These are phyloP conservation scores for Drosophila gunungcola DNA, from an alignment of 1,140 invertebrate species.

Conservation along the genomic window DNA sequence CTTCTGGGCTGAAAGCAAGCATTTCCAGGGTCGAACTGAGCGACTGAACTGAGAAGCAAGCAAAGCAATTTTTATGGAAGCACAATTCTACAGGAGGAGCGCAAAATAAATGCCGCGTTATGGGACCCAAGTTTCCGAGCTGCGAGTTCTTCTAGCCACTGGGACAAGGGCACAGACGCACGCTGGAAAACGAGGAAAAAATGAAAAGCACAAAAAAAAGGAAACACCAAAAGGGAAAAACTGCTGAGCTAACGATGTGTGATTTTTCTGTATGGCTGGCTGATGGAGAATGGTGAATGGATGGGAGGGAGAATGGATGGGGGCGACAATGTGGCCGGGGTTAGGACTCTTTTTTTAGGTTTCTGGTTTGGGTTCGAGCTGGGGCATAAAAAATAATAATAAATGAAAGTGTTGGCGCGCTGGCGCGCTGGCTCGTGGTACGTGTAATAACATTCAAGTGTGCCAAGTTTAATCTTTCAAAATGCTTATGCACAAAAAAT, in stretches of 20 bases:
- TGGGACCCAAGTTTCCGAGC: conserved; percentile 60
- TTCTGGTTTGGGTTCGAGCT: conserved; percentile 55
- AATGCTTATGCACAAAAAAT: conserved; percentile 79
- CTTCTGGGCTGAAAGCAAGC: conserved; percentile 38
- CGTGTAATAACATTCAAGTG: conserved; percentile 82
- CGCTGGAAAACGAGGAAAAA: conserved; percentile 22
- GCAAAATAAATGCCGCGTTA: conserved; percentile 79
- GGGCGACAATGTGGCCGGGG: conserved; percentile 36
- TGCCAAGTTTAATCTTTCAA: conserved; percentile 82
- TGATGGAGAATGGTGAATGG: conserved; percentile 21
- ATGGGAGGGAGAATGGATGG: conserved; percentile 4
- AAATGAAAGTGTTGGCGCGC: conserved; percentile 79
- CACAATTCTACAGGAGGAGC: conserved; percentile 64
- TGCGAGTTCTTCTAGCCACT: conserved; percentile 37
- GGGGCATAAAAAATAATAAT: conserved; percentile 79
- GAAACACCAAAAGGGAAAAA: conserved; percentile 61
- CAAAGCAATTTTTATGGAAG: conserved; percentile 80
- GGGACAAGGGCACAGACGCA: conserved; percentile 52
- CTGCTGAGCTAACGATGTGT: conserved; percentile 81
- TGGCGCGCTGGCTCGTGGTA: conserved; percentile 51
- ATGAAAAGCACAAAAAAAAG: conserved; percentile 49
- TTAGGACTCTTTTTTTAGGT: conserved; percentile 49
- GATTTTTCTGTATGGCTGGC: conserved; percentile 80
- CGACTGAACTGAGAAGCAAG: conserved; percentile 57
- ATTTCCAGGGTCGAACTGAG: conserved; percentile 41